These are phyloP conservation scores for Strigamia maritima DNA, from an alignment of 2,888 invertebrate genomes.

Conservation along the genomic window DNA sequence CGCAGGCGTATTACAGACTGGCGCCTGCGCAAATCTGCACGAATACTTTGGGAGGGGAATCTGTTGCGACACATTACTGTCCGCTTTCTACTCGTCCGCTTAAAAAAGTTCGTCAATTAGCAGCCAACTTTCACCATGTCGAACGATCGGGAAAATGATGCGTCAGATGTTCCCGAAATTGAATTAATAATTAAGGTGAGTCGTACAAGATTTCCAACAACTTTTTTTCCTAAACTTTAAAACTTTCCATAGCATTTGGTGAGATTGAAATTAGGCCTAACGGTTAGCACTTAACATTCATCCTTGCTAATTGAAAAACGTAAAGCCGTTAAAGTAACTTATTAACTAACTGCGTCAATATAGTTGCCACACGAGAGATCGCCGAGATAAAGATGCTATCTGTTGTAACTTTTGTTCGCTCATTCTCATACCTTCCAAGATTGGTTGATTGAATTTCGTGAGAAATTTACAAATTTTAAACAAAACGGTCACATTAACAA, in stretches of 20 bases:
- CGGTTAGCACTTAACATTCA: not conserved
- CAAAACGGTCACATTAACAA: not conserved
- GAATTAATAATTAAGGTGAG: conserved; percentile 42
- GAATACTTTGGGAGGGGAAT: not conserved
- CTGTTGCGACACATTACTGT: conserved; percentile 1
- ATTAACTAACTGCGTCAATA: not conserved
- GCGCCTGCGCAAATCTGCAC: not conserved
- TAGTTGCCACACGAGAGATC: not conserved
- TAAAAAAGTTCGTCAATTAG: not conserved
- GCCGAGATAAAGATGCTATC: not conserved
- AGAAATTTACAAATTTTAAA: not conserved
- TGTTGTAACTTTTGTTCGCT: not conserved
- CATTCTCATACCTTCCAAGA: not conserved
- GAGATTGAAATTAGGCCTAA: not conserved
- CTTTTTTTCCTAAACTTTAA: not conserved
- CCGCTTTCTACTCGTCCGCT: not conserved
- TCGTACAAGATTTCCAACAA: not conserved
- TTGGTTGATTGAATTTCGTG: not conserved
- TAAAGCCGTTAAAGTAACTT: not conserved
- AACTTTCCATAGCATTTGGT: not conserved
- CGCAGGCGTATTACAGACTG: not conserved
- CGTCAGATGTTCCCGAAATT: conserved; percentile 41
- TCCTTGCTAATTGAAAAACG: not conserved
- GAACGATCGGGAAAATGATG: conserved; percentile 39
- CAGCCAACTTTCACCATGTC: conserved; percentile 36